These are phyloP conservation scores for Erythrolamprus reginae DNA, from an alignment of 2,113 vertebrate species.

Conservation along the genomic window DNA sequence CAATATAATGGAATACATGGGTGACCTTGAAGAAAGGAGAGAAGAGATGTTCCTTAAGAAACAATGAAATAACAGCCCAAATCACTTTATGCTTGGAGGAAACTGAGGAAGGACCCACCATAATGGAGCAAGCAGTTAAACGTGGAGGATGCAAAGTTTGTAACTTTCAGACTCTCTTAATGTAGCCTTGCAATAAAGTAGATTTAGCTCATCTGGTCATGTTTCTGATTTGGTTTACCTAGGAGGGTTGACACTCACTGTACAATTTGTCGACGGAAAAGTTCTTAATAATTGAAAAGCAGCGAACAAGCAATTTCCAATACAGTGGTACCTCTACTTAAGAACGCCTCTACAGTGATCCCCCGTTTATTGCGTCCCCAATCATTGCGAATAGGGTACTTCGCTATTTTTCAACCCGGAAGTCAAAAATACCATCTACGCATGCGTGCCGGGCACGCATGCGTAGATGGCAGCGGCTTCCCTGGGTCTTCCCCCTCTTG, in stretches of 20 bases:
- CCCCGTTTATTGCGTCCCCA: no score
- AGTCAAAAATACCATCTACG: no score
- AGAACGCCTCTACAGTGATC: no score
- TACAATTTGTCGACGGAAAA: neutral
- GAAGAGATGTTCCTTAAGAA: neutral
- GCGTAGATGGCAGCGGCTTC: no score
- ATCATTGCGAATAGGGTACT: no score
- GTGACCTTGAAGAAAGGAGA: neutral
- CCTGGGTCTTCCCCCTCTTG: no score
- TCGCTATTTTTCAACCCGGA: no score
- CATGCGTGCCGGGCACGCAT: no score
- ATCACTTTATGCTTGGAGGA: neutral
- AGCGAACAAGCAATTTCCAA: neutral
- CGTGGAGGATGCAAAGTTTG: neutral
- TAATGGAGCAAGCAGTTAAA: neutral
- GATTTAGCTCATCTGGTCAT: neutral
- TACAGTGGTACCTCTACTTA: no score
- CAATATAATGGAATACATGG: neutral
- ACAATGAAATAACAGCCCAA: neutral
- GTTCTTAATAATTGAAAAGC: neutral
- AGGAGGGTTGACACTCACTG: neutral
- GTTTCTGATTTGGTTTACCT: neutral
- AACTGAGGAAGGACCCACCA: neutral
- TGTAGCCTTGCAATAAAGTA: neutral
- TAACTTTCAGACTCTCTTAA: neutral